Base-by-base conservation (phyloP, 2,113 vertebrate genomes). In the Fulmarus glacialis region DNA sequence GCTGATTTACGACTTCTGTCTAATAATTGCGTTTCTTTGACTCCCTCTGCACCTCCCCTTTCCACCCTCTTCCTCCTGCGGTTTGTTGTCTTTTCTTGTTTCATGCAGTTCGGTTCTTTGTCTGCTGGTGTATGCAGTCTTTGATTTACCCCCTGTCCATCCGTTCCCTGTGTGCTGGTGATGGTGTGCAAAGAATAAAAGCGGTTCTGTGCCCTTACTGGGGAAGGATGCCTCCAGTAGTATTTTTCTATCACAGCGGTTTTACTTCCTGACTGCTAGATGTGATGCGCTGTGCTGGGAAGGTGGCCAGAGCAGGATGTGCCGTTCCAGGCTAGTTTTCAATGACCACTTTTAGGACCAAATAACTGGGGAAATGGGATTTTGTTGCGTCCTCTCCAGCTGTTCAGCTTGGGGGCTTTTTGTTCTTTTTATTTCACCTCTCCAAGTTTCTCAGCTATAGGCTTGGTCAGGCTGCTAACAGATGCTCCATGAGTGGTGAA, bases 141-240 rank as follows among this genome's bases (percentile, higher is more conserved):
- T 58, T 66, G 47, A 66, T 66, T 73, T 88, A 23, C 16, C 23
- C 45, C 32, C 68, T 59, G 23, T 36, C 72, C 43, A 42, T 60
- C 32, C 4, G 1, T 29, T 87, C 58, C 40, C 14, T 0, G 0
- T 0, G 1, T 83, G 75, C 71, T 0, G 0, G 8, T 64, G 42
- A 21, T 43, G 29, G 15, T 63, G 43, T 56, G 59, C 43, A 71
- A 72, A 71, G 87, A 56, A 45, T 29, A 22, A 52, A 66, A 80
- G 3, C 1, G 1, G 16, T 82, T 87, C 68, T 55, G 0, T 3
- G 12, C 38, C 32, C 47, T 75, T 42, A 5, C 20, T 29, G 14
- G 66, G 58, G 26, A 88, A 64, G 66, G 7, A 59, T 89, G 8
- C 50, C 15, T 92, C 74, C 45, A 53, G 1, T 30, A 42, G 15